Evolutionary conservation across 2,113 vertebrate genomes (phyloP), one percentile per base, ranked within the genome.

Genomic region (Forbesichthys papilliferus): DNA sequence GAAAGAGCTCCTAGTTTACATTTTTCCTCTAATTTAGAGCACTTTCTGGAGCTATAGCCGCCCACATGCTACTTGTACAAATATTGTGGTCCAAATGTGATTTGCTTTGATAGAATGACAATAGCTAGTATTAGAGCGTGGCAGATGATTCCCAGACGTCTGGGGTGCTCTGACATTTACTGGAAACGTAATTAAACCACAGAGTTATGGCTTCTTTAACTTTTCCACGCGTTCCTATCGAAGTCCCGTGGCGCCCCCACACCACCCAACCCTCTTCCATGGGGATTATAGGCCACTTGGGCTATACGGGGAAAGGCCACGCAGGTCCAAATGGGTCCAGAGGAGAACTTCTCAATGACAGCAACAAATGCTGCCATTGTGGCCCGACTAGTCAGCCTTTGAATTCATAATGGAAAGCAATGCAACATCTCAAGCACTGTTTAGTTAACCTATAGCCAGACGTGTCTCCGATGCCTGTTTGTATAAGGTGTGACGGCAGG

Each of bases 21-120:
- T 89, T 77, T 80, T 64, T 67, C 75, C 73, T 72, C 76, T 87
- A 88, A 90, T 91, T 91, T 91, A 91, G 70, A 68, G 81, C 80
- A 60, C 79, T 16, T 74, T 66, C 13, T 78, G 78, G 56, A 82
- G 69, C 53, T 64, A 88, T 20, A 6, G 75, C 82, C 76, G 83
- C 75, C 81, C 84, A 73, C 83, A 83, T 85, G 85, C 79, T 84
- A 78, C 64, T 82, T 88, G 74, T 86, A 80, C 79, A 91, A 87
- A 88, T 90, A 88, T 90, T 89, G 90, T 83, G 84, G 73, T 89
- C 84, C 69, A 84, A 86, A 89, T 84, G 82, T 73, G 86, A 90
- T 91, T 92, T 89, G 86, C 88, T 91, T 85, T 91, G 87, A 86
- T 90, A 80, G 87, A 90, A 90, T 84, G 88, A 91, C 85, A 87